Evolutionary conservation across 2,888 invertebrate genomes (phyloP).

Genomic region (Synergus umbraculus): DNA sequence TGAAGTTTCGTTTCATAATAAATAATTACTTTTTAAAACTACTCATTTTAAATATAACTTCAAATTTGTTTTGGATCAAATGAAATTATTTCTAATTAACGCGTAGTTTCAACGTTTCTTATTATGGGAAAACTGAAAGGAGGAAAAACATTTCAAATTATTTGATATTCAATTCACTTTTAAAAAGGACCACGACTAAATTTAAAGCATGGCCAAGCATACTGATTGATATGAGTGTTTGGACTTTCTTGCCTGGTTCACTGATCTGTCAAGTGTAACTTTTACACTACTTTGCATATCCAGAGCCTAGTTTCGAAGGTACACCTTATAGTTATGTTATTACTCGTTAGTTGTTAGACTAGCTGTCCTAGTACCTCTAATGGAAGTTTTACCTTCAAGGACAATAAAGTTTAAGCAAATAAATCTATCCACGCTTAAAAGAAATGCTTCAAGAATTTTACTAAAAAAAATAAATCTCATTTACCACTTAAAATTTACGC

Average conservation of each 20-base stretch:
- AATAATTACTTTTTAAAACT: background rate
- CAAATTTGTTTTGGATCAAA: background rate
- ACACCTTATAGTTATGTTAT: no score
- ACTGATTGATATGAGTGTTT: background rate
- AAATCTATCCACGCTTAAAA: no score
- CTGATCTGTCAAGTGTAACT: background rate
- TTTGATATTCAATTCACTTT: no score
- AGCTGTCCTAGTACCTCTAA: background rate
- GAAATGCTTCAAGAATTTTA: background rate
- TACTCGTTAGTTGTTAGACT: background rate
- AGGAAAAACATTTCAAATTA: no score
- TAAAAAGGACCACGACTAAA: background rate
- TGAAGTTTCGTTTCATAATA: background rate
- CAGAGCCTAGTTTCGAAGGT: background rate
- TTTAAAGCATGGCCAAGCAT: background rate
- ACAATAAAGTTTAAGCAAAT: background rate
- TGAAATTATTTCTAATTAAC: background rate
- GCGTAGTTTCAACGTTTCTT: no score
- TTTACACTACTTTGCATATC: conserved; percentile 9
- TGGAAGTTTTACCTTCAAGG: background rate
- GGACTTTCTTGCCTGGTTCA: background rate
- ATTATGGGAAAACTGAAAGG: no score
- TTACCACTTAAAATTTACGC: no score
- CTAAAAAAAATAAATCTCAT: background rate
- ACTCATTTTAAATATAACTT: background rate